Percentiles rank a stretch among this genome's conserved stretches.
These are phyloP conservation scores for Myotis brandtii DNA, from an alignment of 2,113 vertebrate genomes.

Conservation along the genomic window DNA sequence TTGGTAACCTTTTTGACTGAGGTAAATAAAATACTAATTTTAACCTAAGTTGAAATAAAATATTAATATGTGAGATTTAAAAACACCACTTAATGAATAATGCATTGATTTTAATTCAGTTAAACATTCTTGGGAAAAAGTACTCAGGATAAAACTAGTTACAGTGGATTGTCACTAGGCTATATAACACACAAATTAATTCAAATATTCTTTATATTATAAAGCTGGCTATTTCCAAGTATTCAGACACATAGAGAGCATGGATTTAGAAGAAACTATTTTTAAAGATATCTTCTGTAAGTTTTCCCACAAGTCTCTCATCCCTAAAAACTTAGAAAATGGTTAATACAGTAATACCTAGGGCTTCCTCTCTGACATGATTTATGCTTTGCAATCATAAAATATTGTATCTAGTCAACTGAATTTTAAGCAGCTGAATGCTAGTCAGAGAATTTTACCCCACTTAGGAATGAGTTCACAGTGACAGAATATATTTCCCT, in stretches of 20 bases:
- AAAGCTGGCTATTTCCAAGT: background rate
- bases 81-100: slow-evolving; percentile 49
- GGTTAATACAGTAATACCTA: slow-evolving; percentile 70
- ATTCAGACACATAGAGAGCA: background rate
- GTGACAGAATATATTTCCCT: slow-evolving; percentile 79
- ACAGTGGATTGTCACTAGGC: background rate
- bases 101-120: slow-evolving; percentile 42
- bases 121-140: background rate
- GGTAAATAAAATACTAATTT: slow-evolving; percentile 57
- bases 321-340: slow-evolving; percentile 61
- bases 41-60: background rate
- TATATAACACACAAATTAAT: background rate
- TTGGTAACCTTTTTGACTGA: slow-evolving; percentile 26
- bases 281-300: background rate
- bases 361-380: slow-evolving; percentile 58
- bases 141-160: background rate
- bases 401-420: slow-evolving; percentile 72
- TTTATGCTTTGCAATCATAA: slow-evolving; percentile 79
- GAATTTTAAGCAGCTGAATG: slow-evolving; percentile 81
- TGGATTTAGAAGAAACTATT: slow-evolving; percentile 1
- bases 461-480: slow-evolving; percentile 75
- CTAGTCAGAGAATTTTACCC: slow-evolving; percentile 77
- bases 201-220: background rate
- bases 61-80: slow-evolving; percentile 6
- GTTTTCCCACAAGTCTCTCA: background rate